Base-by-base conservation (phyloP, 2,113 vertebrate genomes). In the Apeltes quadracus region DNA sequence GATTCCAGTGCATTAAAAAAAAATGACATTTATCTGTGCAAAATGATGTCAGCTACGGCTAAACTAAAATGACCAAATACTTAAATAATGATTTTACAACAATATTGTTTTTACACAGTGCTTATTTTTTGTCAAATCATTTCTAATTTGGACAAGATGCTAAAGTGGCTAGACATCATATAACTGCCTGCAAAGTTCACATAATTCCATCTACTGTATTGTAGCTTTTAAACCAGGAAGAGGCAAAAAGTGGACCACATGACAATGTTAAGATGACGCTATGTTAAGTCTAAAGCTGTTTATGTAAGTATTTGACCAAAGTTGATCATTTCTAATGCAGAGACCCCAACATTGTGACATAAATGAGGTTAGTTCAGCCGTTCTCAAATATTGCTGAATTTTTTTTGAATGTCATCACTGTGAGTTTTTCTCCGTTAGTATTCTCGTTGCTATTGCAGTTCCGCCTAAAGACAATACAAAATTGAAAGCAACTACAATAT, bases 1-100 rank as follows among this genome's bases (percentile, higher is more conserved):
- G n/a, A 39, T 14, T 23, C 27, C 16, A 62, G 51, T 15, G 25
- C 23, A 22, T 1, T 0, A 5, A 61, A 36, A 20, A 34, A 63
- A 9, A 4, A 38, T 11, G 58, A 34, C 57, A 73, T 25, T 11
- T 12, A 79, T 74, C 44, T 69, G 12, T 22, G 25, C 36, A n/a
- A 41, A 54, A 58, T 44, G n/a, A 38, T 61, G 12, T 44, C 16
- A 46, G 44, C 7, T 18, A 44, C 5, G 0, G 43, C 16, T 20
- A 6, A 18, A 2, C 44, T 1, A 46, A 50, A n/a, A 22, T 22
- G n/a, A 11, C 48, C 22, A n/a, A 46, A 46, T 20, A 22, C 20
- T n/a, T 23, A 9, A 50, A 50, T 50, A 50, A 22, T 12, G 48
- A 50, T 50, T 50, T 50, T 50, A 50, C 48, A 50, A 50, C 48